A percentile compares a stretch with the other conserved stretches of the same genome.
Evolutionary conservation across 2,888 invertebrate species (phyloP).

Genomic region (Craniophora ligustri): DNA sequence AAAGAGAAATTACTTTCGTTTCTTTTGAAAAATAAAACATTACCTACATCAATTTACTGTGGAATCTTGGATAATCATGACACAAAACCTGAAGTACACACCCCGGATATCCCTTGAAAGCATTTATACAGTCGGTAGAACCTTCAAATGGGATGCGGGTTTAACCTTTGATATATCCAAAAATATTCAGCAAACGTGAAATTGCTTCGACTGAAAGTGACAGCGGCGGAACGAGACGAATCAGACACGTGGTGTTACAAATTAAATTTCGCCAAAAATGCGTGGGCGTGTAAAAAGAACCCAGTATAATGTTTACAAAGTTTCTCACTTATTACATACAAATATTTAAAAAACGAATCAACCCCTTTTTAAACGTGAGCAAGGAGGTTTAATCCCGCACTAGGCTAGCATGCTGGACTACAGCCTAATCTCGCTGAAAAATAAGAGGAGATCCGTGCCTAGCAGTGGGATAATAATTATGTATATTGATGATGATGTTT

Average conservation of each 20-base stretch:
- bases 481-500: too few relatives aligned
- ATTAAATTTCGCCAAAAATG: constrained; percentile 41
- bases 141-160: constrained; percentile 35
- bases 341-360: too few relatives aligned
- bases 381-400: too few relatives aligned
- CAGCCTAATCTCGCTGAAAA: too few relatives aligned
- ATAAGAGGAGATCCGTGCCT: too few relatives aligned
- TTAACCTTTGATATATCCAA: constrained; percentile 51
- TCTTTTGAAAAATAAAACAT: too few relatives aligned
- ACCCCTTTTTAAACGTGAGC: too few relatives aligned
- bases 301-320: neutral
- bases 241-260: constrained; percentile 47
- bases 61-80: neutral
- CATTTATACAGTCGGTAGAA: constrained; percentile 32
- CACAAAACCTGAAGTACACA: constrained; percentile 8
- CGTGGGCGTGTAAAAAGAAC: constrained; percentile 14
- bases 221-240: constrained; percentile 52
- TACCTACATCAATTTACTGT: too few relatives aligned
- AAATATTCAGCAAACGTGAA: constrained; percentile 59
- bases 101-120: constrained; percentile 28
- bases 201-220: constrained; percentile 61
- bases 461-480: too few relatives aligned
- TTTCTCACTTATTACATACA: too few relatives aligned
- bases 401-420: too few relatives aligned
- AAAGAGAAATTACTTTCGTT: too few relatives aligned